phyloP scores from a whole-genome alignment of 2,888 invertebrate species.

The Spisula solida region DNA sequence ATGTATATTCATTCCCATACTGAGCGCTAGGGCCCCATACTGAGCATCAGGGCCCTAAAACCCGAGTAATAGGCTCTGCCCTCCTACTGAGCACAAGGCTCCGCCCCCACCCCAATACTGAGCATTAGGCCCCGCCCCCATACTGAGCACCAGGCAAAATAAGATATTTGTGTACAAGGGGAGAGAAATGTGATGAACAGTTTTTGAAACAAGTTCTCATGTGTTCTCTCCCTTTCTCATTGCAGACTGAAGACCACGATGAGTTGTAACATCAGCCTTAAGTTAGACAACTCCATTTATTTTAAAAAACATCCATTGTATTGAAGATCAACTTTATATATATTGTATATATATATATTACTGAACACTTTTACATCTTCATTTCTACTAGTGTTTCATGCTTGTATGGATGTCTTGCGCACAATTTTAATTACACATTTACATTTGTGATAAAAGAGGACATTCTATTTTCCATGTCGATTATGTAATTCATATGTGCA shows the following conservation, averaged over 20 bases:
- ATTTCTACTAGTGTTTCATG: background rate
- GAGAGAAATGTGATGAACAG: conserved; percentile 57
- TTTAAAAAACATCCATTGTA: conserved; percentile 9
- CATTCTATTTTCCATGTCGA: background rate
- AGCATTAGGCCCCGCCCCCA: background rate
- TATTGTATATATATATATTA: background rate
- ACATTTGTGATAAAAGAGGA: background rate
- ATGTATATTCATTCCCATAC: too few relatives aligned
- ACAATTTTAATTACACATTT: background rate
- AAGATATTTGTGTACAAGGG: conserved; percentile 60
- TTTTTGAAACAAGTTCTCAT: conserved; percentile 27
- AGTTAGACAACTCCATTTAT: conserved; percentile 35
- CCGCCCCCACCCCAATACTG: too few relatives aligned
- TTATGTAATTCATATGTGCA: background rate
- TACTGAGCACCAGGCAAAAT: conserved; percentile 42
- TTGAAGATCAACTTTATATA: conserved; percentile 27
- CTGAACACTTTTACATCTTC: conserved; percentile 27
- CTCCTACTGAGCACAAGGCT: too few relatives aligned
- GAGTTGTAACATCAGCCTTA: conserved; percentile 74
- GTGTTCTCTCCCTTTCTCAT: conserved; percentile 74
- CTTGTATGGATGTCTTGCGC: conserved; percentile 1
- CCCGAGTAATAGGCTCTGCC: too few relatives aligned
- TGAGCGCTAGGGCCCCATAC: too few relatives aligned
- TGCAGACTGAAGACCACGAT: conserved; percentile 73
- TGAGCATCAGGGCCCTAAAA: too few relatives aligned